Evolutionary conservation across 2,113 vertebrate species (phyloP), one percentile per base, ranked within the genome.

Genomic region (Syrrhaptes paradoxus): DNA sequence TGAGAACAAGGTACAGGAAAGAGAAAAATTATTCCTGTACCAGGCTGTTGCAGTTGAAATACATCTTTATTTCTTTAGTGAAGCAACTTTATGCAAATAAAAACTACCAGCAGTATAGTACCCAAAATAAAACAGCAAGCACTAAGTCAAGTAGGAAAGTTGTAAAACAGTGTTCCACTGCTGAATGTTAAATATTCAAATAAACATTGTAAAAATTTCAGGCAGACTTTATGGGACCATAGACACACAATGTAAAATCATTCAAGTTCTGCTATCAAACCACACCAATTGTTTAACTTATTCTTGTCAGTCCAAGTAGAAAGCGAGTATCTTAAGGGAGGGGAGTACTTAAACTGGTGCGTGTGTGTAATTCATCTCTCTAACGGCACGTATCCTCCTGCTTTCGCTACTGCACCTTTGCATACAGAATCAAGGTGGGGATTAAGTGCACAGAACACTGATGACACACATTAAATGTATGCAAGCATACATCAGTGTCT

Each of bases 121-220:
- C 32, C 79, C 73, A 90, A 95, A 94, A 93, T 92, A 93, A 97
- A 97, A 65, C 48, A 84, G 94, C 81, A 85, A 95, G 45, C 58
- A 82, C 61, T 85, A 75, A 92, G 84, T 93, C 93, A 96, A 48
- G 81, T 11, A 76, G 82, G 51, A 31, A 57, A 66, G 72, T 68
- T 90, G 81, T 95, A 83, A 96, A 96, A 65, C 34, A 92, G 61
- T n/a, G 29, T 75, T 95, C 43, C 26, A 19, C 63, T 43, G 74
- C 49, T 72, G 86, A 46, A 79, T 89, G 94, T 87, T 96, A 96
- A 96, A 93, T 96, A 95, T 94, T 96, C 92, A 97, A 89, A 86
- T 93, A 93, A 97, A 93, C 34, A 79, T 9, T 72, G 86, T 96
- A 96, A 97, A 97, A 93, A 75, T 75, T 86, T 95, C 94, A 92